Conservation (phyloP, 2,797 vertebrate genomes). For the Syndactyla subalaris region DNA sequence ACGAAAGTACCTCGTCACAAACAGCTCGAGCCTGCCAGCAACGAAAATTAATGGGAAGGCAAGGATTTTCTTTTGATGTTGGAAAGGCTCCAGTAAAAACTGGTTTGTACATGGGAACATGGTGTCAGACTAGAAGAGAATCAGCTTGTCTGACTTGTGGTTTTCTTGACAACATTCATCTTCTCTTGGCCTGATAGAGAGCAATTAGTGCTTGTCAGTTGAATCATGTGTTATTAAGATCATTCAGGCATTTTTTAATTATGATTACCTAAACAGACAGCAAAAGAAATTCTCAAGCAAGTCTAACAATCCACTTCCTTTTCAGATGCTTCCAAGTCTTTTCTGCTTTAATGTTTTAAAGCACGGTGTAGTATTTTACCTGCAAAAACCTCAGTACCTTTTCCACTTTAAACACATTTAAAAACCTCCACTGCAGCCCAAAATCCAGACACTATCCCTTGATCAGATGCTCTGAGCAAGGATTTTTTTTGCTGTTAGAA, state of each 20-base stretch:
- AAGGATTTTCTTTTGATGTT: slow-evolving; percentile 81
- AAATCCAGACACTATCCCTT: background rate
- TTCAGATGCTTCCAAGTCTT: slow-evolving; percentile 69
- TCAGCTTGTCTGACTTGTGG: slow-evolving; percentile 89
- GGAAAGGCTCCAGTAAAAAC: slow-evolving; percentile 90
- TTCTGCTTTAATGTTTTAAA: slow-evolving; percentile 55
- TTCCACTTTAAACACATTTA: background rate
- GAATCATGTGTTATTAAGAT: slow-evolving; percentile 87
- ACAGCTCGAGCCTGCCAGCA: slow-evolving; percentile 75
- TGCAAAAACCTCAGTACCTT: background rate
- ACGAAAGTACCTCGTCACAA: slow-evolving; percentile 60
- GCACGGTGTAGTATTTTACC: slow-evolving; percentile 19
- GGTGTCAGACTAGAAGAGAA: slow-evolving; percentile 87
- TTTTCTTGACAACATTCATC: slow-evolving; percentile 89
- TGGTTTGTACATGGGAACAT: slow-evolving; percentile 92
- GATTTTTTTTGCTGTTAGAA: background rate
- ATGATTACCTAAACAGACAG: slow-evolving; percentile 82
- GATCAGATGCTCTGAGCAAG: slow-evolving; percentile 19
- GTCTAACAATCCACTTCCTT: slow-evolving; percentile 82
- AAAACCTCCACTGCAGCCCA: background rate
- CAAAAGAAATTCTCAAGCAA: slow-evolving; percentile 79
- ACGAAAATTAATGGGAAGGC: slow-evolving; percentile 75
- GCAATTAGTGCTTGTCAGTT: slow-evolving; percentile 87
- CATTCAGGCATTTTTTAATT: slow-evolving; percentile 87
- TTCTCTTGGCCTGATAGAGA: slow-evolving; percentile 84